phyloP scores from a whole-genome alignment of 2,113 vertebrate species.

The Mixornis gularis region DNA sequence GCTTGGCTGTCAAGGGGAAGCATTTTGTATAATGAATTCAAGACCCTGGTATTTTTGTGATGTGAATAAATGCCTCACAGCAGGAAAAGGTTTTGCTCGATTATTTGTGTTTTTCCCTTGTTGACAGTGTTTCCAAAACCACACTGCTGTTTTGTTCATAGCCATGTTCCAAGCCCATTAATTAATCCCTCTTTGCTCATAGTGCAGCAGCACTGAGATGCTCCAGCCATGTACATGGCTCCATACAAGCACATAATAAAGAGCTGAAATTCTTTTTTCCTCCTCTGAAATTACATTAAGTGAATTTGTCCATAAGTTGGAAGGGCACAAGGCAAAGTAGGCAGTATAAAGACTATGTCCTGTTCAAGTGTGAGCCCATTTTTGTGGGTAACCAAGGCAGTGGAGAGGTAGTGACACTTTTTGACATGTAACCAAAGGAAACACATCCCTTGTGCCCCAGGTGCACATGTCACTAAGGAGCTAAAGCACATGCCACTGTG shows the following conservation, averaged over 20 bases:
- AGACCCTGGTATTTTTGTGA: background rate
- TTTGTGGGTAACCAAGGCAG: background rate
- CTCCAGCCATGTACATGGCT: background rate
- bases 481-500: background rate
- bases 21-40: background rate
- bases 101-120: background rate
- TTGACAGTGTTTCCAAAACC: background rate
- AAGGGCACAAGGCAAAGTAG: background rate
- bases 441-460: background rate
- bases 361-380: background rate
- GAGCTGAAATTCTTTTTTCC: background rate
- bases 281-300: background rate
- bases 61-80: background rate
- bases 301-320: background rate
- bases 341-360: background rate
- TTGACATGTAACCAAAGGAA: rapidly evolving
- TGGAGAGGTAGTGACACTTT: rapidly evolving
- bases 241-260: background rate
- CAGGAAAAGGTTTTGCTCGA: background rate
- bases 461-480: background rate
- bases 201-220: background rate
- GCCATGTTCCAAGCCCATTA: background rate
- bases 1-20: background rate
- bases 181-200: background rate
- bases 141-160: background rate